Evolutionary conservation across 2,797 vertebrate species (phyloP), one percentile per base, ranked within the genome.

Genomic region (Merluccius polli): DNA sequence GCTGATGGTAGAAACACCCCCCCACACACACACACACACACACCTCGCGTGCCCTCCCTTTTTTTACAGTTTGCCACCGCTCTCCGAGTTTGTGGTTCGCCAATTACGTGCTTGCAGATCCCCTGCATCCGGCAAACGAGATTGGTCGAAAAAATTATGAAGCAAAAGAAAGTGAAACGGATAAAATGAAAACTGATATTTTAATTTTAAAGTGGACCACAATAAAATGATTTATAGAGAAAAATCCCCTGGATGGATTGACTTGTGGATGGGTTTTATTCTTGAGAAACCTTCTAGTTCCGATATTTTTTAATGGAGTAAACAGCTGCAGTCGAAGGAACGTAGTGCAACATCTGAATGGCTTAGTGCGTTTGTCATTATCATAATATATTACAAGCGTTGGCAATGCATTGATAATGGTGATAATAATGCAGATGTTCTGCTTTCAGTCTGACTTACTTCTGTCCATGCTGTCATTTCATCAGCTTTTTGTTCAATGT

Each of bases 1-100:
- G 59, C 75, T 98, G 71, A 84, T 99, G 87, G 97, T 98, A 90
- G 96, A 96, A 36, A 41, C 87, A 76, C 12, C 52, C n/a, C 52
- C 52, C 44, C 11, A 2, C 11, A 12, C 38, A 0, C 44, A 12
- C 38, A 3, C 10, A 3, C 38, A 41, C 52, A 48, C 44, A 13
- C 16, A 44, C 41, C 41, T 41, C 11, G 38, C 38, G 16, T 12
- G 2, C 12, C 38, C 13, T 41, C 38, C 4, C 12, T 12, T 41
- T 16, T 16, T 3, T 0, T 41, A 41, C 15, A 48, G 44, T 44
- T 44, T 15, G 4, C 41, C 15, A 44, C 12, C 4, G 15, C 13
- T 44, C 1, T 12, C 41, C 15, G 15, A 44, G 41, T 44, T 48
- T 48, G 38, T 41, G 38, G 44, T 48, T 48, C 33, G 33, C 13